Conservation (phyloP, 2,888 invertebrate genomes). For the Oxycera nigricornis region DNA sequence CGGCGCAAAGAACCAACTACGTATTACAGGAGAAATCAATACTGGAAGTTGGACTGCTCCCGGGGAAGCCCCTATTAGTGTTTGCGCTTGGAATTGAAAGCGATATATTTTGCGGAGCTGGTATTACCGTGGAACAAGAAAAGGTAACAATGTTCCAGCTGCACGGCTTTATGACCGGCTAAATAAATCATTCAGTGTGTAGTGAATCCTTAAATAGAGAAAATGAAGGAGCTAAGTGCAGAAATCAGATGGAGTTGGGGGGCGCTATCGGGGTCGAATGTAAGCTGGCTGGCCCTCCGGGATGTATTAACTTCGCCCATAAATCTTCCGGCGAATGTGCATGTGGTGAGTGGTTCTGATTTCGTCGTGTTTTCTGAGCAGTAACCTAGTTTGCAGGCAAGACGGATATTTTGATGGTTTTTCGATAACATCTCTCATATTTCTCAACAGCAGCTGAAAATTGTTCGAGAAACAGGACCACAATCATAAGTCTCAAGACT, state of each 20-base stretch:
- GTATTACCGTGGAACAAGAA: neutral
- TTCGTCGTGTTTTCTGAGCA: no score
- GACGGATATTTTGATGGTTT: no score
- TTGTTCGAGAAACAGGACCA: no score
- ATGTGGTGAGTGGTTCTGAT: no score
- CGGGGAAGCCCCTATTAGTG: neutral
- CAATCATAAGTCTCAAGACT: no score
- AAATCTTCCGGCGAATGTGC: neutral
- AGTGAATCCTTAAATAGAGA: neutral
- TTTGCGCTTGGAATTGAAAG: neutral
- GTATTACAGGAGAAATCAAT: slow-evolving; percentile 7
- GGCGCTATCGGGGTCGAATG: no score
- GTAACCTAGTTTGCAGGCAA: no score
- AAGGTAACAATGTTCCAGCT: neutral
- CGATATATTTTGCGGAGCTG: neutral
- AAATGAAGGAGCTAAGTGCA: neutral
- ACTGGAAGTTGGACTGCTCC: neutral
- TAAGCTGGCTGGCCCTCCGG: neutral
- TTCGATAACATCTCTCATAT: no score
- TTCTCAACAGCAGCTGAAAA: no score
- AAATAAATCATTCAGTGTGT: slow-evolving; percentile 13
- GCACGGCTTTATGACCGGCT: neutral
- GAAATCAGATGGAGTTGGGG: neutral
- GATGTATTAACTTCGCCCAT: neutral
- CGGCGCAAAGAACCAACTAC: neutral